Evolutionary conservation across 2,797 vertebrate species (phyloP).

Genomic region (Lithobates pipiens): DNA sequence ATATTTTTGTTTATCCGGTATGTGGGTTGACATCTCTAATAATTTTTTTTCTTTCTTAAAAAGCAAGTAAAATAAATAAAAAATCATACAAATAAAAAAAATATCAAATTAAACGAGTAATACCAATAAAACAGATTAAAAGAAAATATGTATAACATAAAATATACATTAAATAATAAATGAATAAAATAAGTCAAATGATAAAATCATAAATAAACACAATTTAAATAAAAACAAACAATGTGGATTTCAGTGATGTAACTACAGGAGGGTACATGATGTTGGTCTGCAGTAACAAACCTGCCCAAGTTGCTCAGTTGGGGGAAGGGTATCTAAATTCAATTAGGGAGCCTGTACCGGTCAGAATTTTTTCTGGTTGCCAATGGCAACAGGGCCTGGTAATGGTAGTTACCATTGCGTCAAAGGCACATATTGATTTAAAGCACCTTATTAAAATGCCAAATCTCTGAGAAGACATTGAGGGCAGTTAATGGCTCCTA

Average conservation of each 20-base stretch:
- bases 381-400: conserved; percentile 8
- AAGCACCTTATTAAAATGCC: conserved; percentile 39
- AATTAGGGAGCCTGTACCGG: neutral
- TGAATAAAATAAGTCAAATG: too few species aligned
- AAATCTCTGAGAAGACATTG: neutral
- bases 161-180: too few species aligned
- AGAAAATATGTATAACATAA: too few species aligned
- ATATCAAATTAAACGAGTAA: too few species aligned
- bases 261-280: neutral
- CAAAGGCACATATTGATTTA: conserved; percentile 38
- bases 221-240: too few species aligned
- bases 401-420: conserved; percentile 3
- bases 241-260: neutral
- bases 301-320: neutral
- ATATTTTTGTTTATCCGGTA: too few species aligned
- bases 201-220: too few species aligned
- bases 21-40: too few species aligned
- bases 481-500: conserved; percentile 2
- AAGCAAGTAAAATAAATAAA: too few species aligned
- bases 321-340: neutral
- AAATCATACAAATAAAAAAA: too few species aligned
- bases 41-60: too few species aligned
- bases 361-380: conserved; percentile 16
- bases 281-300: neutral
- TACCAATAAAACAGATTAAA: too few species aligned